Base-by-base conservation (phyloP, 64 coral and sea anemone species). In the Stylophora pistillata region DNA sequence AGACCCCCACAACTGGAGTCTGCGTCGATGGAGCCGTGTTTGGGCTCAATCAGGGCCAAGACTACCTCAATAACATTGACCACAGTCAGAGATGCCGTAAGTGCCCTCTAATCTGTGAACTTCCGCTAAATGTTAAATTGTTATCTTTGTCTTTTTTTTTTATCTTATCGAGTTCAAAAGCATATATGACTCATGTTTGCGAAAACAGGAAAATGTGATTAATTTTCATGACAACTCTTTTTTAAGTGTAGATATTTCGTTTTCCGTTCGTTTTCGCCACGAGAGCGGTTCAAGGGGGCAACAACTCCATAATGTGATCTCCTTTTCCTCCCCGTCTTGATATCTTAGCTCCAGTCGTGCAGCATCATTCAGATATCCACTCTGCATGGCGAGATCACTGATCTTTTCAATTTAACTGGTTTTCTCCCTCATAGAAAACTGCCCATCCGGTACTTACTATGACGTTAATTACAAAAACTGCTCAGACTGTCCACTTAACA, bases 21-120 rank as follows among this genome's bases (percentile, higher is more conserved):
- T 99, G 97, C 34, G 23, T 55, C 55, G 89, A 99, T 53, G 97
- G 97, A 31, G 88, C 80, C 26, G 88, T 99, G 11, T 88, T 65
- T 76, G 93, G 86, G 28, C 89, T 99, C 60, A 99, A 99, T 56
- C 82, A 54, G 3, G 28, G 61, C 9, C 10, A 26, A 58, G 62
- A 10, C 17, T 60, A 2, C 13, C 13, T 18, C 56, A 57, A 15
- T 15, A 7, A 57, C 9, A 57, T 10, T n/a, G 86, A 55, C 10
- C 74, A 77, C 33, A 86, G 53, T 1, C 14, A 77, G 4, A 92
- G 95, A 93, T 99, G 97, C 28, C 93, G 97, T 99, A 93, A 85
- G 97, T 99, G 53, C 10, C 72, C 16, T 13, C 66, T 55, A 0
- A 32, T 16, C 12, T 72, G 27, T 31, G 28, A 13, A 53, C 56